phyloP scores from a whole-genome alignment of 2,113 vertebrate species.

The Bettongia penicillata region DNA sequence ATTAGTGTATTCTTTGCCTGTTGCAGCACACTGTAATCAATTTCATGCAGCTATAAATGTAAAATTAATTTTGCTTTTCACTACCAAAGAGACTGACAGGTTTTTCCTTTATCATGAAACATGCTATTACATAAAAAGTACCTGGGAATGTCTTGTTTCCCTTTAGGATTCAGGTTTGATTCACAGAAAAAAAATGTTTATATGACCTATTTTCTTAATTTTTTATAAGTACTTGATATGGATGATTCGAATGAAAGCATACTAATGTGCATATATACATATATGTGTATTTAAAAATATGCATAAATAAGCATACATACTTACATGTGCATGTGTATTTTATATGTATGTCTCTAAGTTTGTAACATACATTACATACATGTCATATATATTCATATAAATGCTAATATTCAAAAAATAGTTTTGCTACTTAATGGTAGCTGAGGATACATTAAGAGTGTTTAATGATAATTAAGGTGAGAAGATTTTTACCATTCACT shows the following conservation, averaged over 20 bases:
- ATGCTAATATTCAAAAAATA: not conserved
- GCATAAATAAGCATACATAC: not conserved
- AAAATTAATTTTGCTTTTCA: slow-evolving; percentile 38
- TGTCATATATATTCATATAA: rapidly evolving
- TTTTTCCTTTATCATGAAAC: slow-evolving; percentile 26
- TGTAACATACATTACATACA: not conserved
- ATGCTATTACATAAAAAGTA: not conserved
- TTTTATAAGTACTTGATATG: not conserved
- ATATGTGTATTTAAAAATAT: not conserved
- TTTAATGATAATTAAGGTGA: no score
- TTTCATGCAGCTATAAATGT: slow-evolving; percentile 28
- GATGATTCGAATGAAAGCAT: not conserved
- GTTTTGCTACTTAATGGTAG: not conserved
- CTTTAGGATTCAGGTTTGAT: slow-evolving; percentile 21
- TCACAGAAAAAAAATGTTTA: not conserved
- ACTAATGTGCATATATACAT: not conserved
- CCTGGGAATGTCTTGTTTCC: not conserved
- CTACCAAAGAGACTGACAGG: slow-evolving; percentile 23
- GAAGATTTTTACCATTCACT: no score
- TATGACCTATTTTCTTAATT: not conserved
- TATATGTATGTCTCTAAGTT: no score
- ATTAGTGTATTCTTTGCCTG: slow-evolving; percentile 47
- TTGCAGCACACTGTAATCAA: slow-evolving; percentile 47
- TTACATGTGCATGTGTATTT: not conserved
- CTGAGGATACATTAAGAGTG: not conserved